Evolutionary conservation across 2,797 vertebrate genomes (phyloP).

Genomic region (Lagorchestes hirsutus): DNA sequence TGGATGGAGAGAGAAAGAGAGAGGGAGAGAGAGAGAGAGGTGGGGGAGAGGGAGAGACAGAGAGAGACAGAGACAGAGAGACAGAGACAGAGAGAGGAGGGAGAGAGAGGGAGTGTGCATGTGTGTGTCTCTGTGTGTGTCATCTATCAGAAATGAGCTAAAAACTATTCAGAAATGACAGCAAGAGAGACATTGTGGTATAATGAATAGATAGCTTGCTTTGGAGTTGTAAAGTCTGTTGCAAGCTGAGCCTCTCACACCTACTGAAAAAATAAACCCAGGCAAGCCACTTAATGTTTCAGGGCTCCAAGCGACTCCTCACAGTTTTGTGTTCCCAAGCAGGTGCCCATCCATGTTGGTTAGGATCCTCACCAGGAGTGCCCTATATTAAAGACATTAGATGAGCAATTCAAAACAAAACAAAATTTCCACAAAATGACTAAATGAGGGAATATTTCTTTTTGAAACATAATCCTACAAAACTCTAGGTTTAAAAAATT

Average conservation of each 20-base stretch:
- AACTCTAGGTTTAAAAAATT: too few species aligned
- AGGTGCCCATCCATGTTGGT: not conserved
- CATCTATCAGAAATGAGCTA: too few species aligned
- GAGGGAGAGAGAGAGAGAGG: too few species aligned
- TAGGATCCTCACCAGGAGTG: not conserved
- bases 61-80: too few species aligned
- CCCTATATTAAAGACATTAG: not conserved
- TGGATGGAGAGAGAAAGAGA: too few species aligned
- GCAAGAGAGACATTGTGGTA: not conserved
- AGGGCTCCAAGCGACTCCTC: not conserved
- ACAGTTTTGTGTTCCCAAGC: not conserved
- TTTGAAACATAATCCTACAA: too few species aligned
- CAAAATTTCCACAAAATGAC: not conserved
- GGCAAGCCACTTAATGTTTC: not conserved
- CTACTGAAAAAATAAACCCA: not conserved
- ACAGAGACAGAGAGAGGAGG: too few species aligned
- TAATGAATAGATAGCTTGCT: not conserved
- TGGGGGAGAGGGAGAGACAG: too few species aligned
- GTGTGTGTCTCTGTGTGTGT: too few species aligned
- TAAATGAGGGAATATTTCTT: not conserved
- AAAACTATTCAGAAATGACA: not conserved
- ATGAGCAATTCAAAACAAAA: not conserved
- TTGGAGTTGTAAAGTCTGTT: not conserved
- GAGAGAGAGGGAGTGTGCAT: too few species aligned
- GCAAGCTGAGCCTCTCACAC: not conserved